Base-by-base conservation (phyloP, 2,888 invertebrate genomes). In the Apodemia duryi region DNA sequence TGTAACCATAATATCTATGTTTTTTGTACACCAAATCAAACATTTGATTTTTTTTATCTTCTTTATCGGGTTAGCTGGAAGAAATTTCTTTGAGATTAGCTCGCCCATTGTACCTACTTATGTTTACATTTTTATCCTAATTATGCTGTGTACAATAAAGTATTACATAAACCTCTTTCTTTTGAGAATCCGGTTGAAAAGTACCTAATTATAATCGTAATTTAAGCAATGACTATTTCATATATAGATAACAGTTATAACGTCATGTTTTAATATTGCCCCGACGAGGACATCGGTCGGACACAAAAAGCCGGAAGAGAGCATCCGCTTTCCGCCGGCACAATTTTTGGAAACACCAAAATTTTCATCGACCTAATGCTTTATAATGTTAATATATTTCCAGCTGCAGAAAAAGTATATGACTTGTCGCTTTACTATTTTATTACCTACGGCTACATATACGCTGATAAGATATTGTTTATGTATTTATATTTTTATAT, bases 341-440 rank as follows among this genome's bases (percentile, higher is more conserved):
- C 84, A 82, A 76, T 80, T 88, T 81, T 90, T 90, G 88, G 88
- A 86, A 90, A 85, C 86, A 84, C 86, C 86, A 85, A 91, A 88
- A 87, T 85, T 86, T 90, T 89, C 86, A 84, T 85, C 79, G 78
- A 82, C 83, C 84, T 85, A 77, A 67, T 68, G 69, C 77, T 79
- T 91, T 91, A 87, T 90, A 74, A 90, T 91, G 88, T 78, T 84
- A 83, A 91, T 91, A 82, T 66, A 46, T 46, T 38, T 29, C 61
- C 21, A 51, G 32, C n/a, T 35, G 21, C 32, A 35, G 57, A 46
- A 64, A 57, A 57, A 32, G 64, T 60, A 41, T 57, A 46, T 46
- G 13, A 13, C 13, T 13, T 13, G 46, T 46, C 13, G 46, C 4
- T 13, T 46, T 46, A 10, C 13, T 4, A 13, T 46, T 13, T 4